Evolutionary conservation across 2,113 vertebrate genomes (phyloP), one percentile per base, ranked within the genome.

Genomic region (Cinclus mexicanus): DNA sequence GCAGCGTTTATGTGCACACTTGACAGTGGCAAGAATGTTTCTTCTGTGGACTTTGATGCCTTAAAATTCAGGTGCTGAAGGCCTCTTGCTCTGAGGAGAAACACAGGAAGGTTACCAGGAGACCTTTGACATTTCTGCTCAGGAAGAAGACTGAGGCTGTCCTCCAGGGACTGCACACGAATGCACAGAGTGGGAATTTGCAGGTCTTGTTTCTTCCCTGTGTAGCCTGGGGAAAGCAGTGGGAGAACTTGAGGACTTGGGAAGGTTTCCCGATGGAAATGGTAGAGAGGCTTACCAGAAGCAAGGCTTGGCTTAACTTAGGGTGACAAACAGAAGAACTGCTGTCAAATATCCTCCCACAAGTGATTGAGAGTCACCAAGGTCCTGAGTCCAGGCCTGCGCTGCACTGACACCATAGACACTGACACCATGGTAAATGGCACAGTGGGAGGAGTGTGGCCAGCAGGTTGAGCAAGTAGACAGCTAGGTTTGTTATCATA

Each of bases 401-500:
- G 5, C 3, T 3, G 12, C 26, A 4, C 5, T 77, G 59, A 46
- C n/a, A 39, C 10, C 5, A 4, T 21, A 37, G 35, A 37, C 26
- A 4, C 5, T 77, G 59, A 46, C n/a, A 39, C 10, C 5, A 4
- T 21, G 59, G 33, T 68, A 17, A 1, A 16, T 19, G 35, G 37
- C 18, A 18, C 42, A 21, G 3, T 87, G 72, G 49, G 63, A 64
- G 49, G 68, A 93, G 18, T 8, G 49, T 47, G 65, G 55, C 42
- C 60, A 70, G 41, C 41, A 55, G 53, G 23, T 29, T 0, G 8
- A 72, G 41, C 0, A 0, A 65, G 31, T 14, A 57, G 60, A 23
- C 11, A 3, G 2, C 47, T 53, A 0, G n/a, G 5, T 50, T 49
- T 52, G 18, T 78, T 90, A 22, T 5, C 49, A 29, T 25, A 42